Conservation (phyloP, 2,113 vertebrate genomes). For the Nestor notabilis region DNA sequence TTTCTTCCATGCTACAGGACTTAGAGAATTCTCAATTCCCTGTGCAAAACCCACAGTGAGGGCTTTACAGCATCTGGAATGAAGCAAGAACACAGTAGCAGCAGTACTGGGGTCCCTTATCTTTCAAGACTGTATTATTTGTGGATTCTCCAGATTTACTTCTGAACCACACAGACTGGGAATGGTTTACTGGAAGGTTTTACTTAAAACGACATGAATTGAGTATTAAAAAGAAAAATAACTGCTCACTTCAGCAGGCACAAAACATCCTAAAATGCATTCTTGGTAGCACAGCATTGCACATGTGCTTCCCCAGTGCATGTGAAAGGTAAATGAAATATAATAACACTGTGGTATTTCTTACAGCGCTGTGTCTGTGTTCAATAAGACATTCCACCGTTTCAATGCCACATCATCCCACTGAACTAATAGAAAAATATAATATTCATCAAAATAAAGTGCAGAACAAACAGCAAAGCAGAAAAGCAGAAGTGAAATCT, state of each 20-base stretch:
- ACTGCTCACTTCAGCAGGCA: not conserved
- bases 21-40: not conserved
- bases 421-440: not conserved
- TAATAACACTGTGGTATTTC: not conserved
- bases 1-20: not conserved
- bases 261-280: not conserved
- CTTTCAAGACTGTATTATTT: not conserved
- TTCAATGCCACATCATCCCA: conserved; percentile 11
- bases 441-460: not conserved
- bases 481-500: conserved; percentile 51
- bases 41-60: not conserved
- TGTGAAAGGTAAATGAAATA: not conserved
- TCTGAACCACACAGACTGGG: not conserved
- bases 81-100: not conserved
- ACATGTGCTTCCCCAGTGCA: not conserved
- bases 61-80: not conserved
- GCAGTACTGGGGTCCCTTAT: not conserved
- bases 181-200: not conserved
- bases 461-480: not conserved
- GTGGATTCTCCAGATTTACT: not conserved
- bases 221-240: not conserved
- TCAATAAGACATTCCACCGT: not conserved
- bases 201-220: not conserved
- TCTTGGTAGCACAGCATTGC: not conserved
- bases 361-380: not conserved